These are phyloP conservation scores for Caradrina clavipalpis DNA, from an alignment of 2,888 invertebrate species.

Conservation along the genomic window DNA sequence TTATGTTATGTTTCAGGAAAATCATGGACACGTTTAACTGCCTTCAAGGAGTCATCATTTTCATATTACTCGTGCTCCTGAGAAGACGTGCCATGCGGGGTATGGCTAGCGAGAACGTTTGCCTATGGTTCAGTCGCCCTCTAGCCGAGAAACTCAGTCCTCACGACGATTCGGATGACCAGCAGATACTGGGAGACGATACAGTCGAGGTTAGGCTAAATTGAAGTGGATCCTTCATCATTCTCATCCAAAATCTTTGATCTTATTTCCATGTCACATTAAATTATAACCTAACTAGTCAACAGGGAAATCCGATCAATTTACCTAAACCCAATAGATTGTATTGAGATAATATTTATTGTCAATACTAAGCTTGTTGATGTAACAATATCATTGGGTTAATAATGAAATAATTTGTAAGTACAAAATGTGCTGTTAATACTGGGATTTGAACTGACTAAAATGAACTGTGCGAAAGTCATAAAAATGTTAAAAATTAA, in stretches of 20 bases:
- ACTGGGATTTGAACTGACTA: not conserved
- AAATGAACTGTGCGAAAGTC: not conserved
- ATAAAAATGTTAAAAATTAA: not conserved
- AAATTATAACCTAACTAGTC: slow-evolving; percentile 46
- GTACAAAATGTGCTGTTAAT: slow-evolving; percentile 2
- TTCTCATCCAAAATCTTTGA: slow-evolving; percentile 10
- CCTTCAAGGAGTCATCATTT: slow-evolving; percentile 92
- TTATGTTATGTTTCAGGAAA: slow-evolving; percentile 83
- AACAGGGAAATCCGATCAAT: slow-evolving; percentile 25
- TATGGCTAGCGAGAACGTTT: slow-evolving; percentile 84
- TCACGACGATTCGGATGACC: slow-evolving; percentile 83
- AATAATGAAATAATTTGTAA: slow-evolving; percentile 2
- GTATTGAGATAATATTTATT: slow-evolving; percentile 44
- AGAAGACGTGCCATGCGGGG: slow-evolving; percentile 90
- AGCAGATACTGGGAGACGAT: slow-evolving; percentile 82
- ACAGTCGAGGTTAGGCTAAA: slow-evolving; percentile 87
- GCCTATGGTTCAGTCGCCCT: slow-evolving; percentile 75
- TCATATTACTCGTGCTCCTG: slow-evolving; percentile 91
- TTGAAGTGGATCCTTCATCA: slow-evolving; percentile 57
- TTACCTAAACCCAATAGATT: not conserved
- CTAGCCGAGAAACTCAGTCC: slow-evolving; percentile 83
- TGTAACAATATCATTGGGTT: not conserved
- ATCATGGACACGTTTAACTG: slow-evolving; percentile 92
- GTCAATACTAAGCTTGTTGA: slow-evolving; percentile 19
- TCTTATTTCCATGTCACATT: slow-evolving; percentile 20